Evolutionary conservation across 2,113 vertebrate species (phyloP), one percentile per base, ranked within the genome.

Genomic region (Rallus limicola): DNA sequence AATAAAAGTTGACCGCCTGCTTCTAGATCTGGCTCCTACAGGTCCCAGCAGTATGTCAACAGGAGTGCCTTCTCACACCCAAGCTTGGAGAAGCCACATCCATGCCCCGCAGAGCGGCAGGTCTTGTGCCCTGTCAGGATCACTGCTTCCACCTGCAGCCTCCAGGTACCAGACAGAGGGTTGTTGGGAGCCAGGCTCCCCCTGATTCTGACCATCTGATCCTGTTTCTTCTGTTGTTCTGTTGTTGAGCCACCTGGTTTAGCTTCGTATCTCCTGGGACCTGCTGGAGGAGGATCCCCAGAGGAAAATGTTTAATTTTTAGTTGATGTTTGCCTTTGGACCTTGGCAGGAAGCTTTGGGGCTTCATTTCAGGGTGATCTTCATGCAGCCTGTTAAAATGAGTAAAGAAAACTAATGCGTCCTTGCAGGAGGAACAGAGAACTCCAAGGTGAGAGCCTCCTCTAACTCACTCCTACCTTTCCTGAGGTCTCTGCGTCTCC

Each of bases 51-150:
- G 5, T 8, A 6, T 6, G 6, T 44, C 55, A 50, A 24, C 19
- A 40, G 36, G 28, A 75, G 40, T 44, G 55, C 18, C 59, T 88
- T 65, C 7, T 4, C 58, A 8, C 34, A 6, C 20, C 60, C 23
- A 23, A 59, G 53, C 29, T 71, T 44, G 60, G 33, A 40, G 60
- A 76, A 65, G 71, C 53, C 50, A 3, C 23, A 48, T 69, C 55
- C 3, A 7, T 18, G 18, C 44, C 44, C 44, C 15, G 17, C 44
- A 46, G 17, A 46, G 44, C 44, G 8, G 44, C 44, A 46, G 2
- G 11, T 5, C 6, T 34, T 21, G 9, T 31, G 10, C 26, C 11
- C 29, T 4, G 28, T 0, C 0, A 3, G 68, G 33, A 33, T 33
- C 24, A 1, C 44, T n/a, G 26, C 20, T 34, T 8, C 13, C 4